Percentiles rank a stretch among this genome's conserved stretches.
Evolutionary conservation across 1,140 invertebrate genomes (phyloP).

Genomic region (Drosophila funebris): DNA sequence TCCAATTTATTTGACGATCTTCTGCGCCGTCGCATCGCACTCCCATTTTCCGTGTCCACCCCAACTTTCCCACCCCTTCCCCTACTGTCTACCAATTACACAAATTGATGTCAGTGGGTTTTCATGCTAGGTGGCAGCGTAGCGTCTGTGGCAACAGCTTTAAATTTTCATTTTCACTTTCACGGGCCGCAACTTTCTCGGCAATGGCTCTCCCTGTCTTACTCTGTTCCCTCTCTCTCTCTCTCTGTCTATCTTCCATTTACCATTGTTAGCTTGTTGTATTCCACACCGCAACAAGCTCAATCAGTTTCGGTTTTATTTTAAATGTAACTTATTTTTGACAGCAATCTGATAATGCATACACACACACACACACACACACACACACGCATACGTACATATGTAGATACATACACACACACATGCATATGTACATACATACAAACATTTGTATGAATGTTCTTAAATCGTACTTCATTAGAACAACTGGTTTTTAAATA

Average conservation of each 20-base stretch:
- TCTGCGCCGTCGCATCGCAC: conserved; percentile 27
- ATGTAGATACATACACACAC: no score
- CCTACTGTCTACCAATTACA: conserved; percentile 7
- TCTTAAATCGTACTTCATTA: no score
- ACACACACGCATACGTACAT: neutral
- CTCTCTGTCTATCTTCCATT: conserved; percentile 28
- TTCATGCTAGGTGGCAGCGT: conserved; percentile 35
- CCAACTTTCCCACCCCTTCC: neutral
- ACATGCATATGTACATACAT: no score
- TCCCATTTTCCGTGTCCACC: conserved; percentile 25
- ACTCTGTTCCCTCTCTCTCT: conserved; percentile 10
- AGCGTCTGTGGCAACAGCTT: neutral
- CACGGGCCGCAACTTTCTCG: conserved; percentile 65
- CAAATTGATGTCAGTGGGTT: conserved; percentile 68
- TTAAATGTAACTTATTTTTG: neutral
- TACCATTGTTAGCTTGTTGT: conserved; percentile 26
- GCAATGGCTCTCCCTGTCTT: neutral
- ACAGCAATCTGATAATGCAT: neutral
- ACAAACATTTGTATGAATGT: no score
- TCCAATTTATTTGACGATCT: conserved; percentile 33
- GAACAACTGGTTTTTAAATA: no score
- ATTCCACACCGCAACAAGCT: neutral
- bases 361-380: no score
- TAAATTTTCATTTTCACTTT: conserved; percentile 74
- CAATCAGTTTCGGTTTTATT: neutral